These are phyloP conservation scores for Megalopta genalis DNA, from an alignment of 1,140 invertebrate genomes.

Conservation along the genomic window DNA sequence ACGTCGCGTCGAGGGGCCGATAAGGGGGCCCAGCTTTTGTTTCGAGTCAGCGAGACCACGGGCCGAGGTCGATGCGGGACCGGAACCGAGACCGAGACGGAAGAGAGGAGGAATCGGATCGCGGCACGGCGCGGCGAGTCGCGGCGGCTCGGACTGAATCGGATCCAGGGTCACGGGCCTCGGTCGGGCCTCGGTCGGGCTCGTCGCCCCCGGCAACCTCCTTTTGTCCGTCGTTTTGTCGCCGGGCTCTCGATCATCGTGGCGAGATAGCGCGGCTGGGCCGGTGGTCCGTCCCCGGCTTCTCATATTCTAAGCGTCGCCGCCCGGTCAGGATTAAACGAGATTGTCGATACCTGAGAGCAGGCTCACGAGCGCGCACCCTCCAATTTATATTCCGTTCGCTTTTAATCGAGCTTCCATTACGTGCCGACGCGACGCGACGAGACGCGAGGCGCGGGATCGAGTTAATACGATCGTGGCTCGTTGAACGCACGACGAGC, in stretches of 20 bases:
- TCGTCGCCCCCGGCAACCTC: background rate
- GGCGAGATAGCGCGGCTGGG: conserved; percentile 35
- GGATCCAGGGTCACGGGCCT: conserved; percentile 13
- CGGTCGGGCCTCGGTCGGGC: background rate
- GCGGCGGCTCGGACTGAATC: background rate
- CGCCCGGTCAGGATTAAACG: conserved; percentile 28
- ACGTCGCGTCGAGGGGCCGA: background rate
- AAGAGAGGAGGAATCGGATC: conserved; percentile 3
- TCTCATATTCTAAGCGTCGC: conserved; percentile 50
- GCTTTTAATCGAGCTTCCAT: conserved; percentile 41
- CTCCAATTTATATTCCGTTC: conserved; percentile 35
- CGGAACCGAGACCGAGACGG: background rate
- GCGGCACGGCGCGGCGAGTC: background rate
- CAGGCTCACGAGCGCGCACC: conserved; percentile 2
- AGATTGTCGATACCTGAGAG: conserved; percentile 42
- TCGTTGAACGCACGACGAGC: background rate
- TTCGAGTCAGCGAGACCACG: background rate
- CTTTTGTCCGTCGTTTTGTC: conserved; percentile 42
- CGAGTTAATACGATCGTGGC: conserved; percentile 13
- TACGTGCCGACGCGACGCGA: background rate
- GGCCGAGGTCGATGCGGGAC: background rate
- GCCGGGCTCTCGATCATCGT: conserved; percentile 48
- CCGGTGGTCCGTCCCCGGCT: conserved; percentile 43
- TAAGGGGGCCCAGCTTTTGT: background rate
- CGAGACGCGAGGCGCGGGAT: background rate